phyloP scores from a whole-genome alignment of 2,113 vertebrate species.

The Holacanthus passer region DNA sequence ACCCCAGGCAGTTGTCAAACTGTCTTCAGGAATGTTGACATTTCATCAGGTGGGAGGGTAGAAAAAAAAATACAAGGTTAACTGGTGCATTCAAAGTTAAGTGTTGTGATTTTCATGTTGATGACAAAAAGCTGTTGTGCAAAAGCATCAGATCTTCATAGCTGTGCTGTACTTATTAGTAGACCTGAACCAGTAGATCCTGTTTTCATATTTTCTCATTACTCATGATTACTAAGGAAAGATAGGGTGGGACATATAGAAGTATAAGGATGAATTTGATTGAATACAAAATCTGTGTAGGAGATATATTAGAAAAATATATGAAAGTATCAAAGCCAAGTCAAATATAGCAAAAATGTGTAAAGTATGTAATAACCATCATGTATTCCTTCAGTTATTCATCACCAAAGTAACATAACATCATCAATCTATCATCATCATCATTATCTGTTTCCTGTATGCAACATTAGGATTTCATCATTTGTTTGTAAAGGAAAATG shows the following conservation, averaged over 20 bases:
- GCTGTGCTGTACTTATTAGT: no score
- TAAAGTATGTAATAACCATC: not conserved
- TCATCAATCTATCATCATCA: not conserved
- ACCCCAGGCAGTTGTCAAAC: constrained; percentile 30
- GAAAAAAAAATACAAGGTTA: not conserved
- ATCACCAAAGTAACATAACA: not conserved
- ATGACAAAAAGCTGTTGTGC: not conserved
- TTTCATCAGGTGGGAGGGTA: constrained; percentile 13
- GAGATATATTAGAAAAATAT: not conserved
- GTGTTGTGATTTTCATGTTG: not conserved
- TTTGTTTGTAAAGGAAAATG: not conserved
- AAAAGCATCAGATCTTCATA: not conserved
- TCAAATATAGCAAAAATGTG: not conserved
- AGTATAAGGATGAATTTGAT: not conserved
- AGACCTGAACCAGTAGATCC: not conserved
- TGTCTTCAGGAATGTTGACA: constrained; percentile 19
- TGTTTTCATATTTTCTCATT: not conserved
- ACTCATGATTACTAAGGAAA: not conserved
- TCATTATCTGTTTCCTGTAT: not conserved
- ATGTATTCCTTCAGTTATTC: not conserved
- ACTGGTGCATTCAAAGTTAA: not conserved
- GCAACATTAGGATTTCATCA: not conserved
- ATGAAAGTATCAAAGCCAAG: not conserved
- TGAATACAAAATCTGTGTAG: not conserved
- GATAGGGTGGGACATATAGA: not conserved